phyloP scores from a whole-genome alignment of 2,888 invertebrate genomes.

The Clistopyga incitator region DNA sequence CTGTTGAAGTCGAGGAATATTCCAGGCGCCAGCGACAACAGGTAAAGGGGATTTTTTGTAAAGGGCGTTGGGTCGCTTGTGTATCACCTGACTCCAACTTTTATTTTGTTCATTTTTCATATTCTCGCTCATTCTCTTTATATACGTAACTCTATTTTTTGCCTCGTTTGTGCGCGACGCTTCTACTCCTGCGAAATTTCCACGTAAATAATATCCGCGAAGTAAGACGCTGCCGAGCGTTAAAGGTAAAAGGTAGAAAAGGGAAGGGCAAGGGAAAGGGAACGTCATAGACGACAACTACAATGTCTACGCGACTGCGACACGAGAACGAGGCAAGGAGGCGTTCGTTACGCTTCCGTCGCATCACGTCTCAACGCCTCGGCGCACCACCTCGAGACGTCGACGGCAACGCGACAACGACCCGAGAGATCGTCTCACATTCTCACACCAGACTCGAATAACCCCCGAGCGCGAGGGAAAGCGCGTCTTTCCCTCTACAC shows the following conservation, averaged over 20 bases:
- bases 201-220: slow-evolving; percentile 76
- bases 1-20: background rate
- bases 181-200: slow-evolving; percentile 72
- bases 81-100: slow-evolving; percentile 32
- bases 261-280: slow-evolving; percentile 44
- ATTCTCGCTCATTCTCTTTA: background rate
- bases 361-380: slow-evolving; percentile 73
- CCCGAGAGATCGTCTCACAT: slow-evolving; percentile 56
- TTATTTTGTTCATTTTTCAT: background rate
- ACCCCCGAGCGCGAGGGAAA: slow-evolving; percentile 14
- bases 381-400: slow-evolving; percentile 60
- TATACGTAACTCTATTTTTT: background rate
- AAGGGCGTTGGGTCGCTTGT: slow-evolving; percentile 6
- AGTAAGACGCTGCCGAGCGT: slow-evolving; percentile 56
- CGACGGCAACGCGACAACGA: slow-evolving; percentile 70
- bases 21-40: slow-evolving; percentile 33
- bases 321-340: slow-evolving; percentile 67
- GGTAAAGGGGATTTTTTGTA: slow-evolving; percentile 30
- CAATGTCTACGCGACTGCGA: slow-evolving; percentile 65
- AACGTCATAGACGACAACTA: slow-evolving; percentile 62
- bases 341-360: slow-evolving; percentile 75
- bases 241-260: slow-evolving; percentile 53
- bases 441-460: slow-evolving; percentile 53
- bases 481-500: slow-evolving; percentile 15
- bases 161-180: background rate